These are phyloP conservation scores for Malthinus flaveolus DNA, from an alignment of 2,888 invertebrate species.

Conservation along the genomic window DNA sequence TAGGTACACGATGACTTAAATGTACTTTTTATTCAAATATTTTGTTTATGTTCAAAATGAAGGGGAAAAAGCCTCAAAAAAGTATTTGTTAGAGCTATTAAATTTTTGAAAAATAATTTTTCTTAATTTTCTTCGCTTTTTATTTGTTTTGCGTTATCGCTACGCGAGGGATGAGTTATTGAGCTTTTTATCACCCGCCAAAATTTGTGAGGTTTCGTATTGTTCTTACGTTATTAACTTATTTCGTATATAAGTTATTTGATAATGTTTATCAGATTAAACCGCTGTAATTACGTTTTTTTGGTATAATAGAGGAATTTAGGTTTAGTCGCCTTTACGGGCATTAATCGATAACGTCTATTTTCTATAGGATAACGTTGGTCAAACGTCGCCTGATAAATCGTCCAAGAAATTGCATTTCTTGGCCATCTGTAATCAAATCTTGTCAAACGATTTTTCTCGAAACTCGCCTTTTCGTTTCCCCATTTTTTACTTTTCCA, in stretches of 20 bases:
- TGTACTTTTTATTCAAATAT: constrained; percentile 7
- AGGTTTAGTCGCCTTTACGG: background rate
- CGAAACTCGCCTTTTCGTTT: background rate
- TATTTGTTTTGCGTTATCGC: background rate
- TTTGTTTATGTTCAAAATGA: constrained; percentile 1
- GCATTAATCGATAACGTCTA: constrained; percentile 11
- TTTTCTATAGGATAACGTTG: constrained; percentile 17
- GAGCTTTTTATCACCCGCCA: constrained; percentile 14
- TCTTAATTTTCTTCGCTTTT: background rate
- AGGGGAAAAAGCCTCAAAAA: too few species aligned
- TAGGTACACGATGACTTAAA: constrained; percentile 1
- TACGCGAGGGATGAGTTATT: constrained; percentile 11
- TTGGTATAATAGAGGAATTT: background rate
- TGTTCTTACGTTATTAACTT: background rate
- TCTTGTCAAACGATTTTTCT: constrained; percentile 16
- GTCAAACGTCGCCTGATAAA: constrained; percentile 22
- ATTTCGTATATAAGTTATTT: background rate
- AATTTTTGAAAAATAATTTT: background rate
- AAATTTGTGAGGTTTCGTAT: background rate
- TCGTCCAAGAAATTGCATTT: constrained; percentile 20
- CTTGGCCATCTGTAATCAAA: constrained; percentile 31
- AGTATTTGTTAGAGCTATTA: background rate
- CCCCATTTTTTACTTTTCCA: background rate
- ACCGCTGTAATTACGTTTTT: constrained; percentile 1
- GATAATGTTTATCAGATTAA: background rate